Percentiles rank a stretch among this genome's conserved stretches.
phyloP scores from a whole-genome alignment of 2,888 invertebrate species.

The Notodonta ziczac region DNA sequence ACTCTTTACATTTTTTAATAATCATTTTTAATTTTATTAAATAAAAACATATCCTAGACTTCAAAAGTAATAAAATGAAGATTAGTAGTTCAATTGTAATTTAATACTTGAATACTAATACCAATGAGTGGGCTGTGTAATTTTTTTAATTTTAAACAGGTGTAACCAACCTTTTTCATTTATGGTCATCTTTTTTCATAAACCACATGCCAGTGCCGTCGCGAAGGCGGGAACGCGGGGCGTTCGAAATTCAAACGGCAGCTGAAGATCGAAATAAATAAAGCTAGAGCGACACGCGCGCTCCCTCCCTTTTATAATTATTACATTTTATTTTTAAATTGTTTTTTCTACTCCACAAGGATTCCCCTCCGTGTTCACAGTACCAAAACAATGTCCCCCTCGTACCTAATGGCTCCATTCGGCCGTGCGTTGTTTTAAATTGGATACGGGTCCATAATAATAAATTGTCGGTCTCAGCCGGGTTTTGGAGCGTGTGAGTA shows the following conservation, averaged over 20 bases:
- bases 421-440: conserved; percentile 82
- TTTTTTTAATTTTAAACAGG: neutral
- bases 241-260: conserved; percentile 73
- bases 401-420: conserved; percentile 73
- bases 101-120: too few species aligned
- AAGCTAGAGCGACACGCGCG: conserved; percentile 76
- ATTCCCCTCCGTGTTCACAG: conserved; percentile 75
- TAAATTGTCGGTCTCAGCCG: conserved; percentile 82
- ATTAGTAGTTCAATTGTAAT: too few species aligned
- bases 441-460: conserved; percentile 84
- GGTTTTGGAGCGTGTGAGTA: conserved; percentile 75
- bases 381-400: conserved; percentile 78
- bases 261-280: conserved; percentile 80
- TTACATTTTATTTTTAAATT: conserved; percentile 85
- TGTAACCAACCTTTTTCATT: conserved; percentile 13
- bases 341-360: conserved; percentile 80
- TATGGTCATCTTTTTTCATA: conserved; percentile 39
- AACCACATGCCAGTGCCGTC: conserved; percentile 66
- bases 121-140: too few species aligned
- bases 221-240: conserved; percentile 47
- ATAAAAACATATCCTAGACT: too few species aligned
- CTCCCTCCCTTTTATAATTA: conserved; percentile 82
- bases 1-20: too few species aligned
- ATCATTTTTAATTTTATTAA: too few species aligned
- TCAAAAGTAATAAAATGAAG: too few species aligned